Evolutionary conservation across 2,113 vertebrate species (phyloP).

Genomic region (Mobula birostris): DNA sequence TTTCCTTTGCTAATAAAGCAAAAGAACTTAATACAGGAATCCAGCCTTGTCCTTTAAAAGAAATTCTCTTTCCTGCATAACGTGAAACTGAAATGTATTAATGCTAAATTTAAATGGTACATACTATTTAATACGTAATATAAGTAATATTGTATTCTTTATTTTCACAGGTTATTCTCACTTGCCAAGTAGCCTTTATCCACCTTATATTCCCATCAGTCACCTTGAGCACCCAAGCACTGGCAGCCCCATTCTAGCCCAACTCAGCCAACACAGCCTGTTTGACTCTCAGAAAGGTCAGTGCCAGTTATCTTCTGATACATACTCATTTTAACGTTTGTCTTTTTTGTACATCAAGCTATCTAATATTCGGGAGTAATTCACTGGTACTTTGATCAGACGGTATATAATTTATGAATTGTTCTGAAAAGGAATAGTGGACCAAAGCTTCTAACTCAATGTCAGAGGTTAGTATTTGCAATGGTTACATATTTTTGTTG

Average conservation of each 20-base stretch:
- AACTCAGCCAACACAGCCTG: conserved; percentile 80
- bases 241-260: conserved; percentile 62
- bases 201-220: conserved; percentile 81
- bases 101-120: too few relatives aligned
- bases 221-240: conserved; percentile 74
- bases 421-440: not conserved
- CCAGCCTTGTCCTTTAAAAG: not conserved
- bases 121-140: not conserved
- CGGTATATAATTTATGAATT: not conserved
- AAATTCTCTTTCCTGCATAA: not conserved
- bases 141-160: not conserved
- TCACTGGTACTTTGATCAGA: not conserved
- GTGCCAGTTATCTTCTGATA: conserved; percentile 38
- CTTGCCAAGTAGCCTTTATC: conserved; percentile 76
- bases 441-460: not conserved
- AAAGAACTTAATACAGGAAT: not conserved
- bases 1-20: not conserved
- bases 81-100: not conserved
- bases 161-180: conserved; percentile 75
- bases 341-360: not conserved
- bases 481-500: too few relatives aligned
- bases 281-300: conserved; percentile 91
- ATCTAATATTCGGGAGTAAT: not conserved
- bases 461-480: not conserved
- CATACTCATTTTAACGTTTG: not conserved